Percentiles rank a stretch among this genome's conserved stretches.
Conservation (phyloP, 2,797 vertebrate genomes). For the Danio albolineatus region DNA sequence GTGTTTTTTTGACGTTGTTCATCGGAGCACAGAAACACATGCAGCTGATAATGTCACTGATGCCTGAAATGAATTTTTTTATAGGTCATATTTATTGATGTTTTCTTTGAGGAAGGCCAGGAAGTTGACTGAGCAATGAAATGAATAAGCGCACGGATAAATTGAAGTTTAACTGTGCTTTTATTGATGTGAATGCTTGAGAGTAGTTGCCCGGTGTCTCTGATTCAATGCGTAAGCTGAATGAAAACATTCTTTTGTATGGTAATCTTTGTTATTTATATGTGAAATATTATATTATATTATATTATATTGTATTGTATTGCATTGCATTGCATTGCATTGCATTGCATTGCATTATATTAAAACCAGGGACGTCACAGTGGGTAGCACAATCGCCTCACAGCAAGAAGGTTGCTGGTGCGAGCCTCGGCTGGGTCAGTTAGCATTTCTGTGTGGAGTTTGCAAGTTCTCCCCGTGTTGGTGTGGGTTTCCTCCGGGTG, state of each 20-base stretch:
- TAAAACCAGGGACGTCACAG: no score
- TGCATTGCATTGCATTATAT: no score
- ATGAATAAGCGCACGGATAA: background rate
- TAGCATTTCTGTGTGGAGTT: no score
- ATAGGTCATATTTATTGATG: conserved; percentile 11
- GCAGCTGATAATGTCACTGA: conserved; percentile 6
- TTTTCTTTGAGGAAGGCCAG: conserved; percentile 2
- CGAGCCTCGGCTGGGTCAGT: no score
- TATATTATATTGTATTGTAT: no score
- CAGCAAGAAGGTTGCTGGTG: no score
- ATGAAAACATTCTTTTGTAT: background rate
- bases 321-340: no score
- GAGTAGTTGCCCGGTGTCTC: background rate
- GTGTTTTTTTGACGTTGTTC: background rate
- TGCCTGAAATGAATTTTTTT: conserved; percentile 30
- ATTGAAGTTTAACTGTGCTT: background rate
- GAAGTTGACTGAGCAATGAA: background rate
- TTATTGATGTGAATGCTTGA: background rate
- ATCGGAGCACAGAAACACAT: background rate
- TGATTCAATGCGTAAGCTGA: background rate
- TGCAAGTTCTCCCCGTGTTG: no score
- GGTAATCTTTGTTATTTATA: background rate
- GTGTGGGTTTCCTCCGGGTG: no score
- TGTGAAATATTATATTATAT: background rate
- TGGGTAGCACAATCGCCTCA: no score